Conservation (phyloP, 2,113 vertebrate species). For the Proterorhinus semilunaris region DNA sequence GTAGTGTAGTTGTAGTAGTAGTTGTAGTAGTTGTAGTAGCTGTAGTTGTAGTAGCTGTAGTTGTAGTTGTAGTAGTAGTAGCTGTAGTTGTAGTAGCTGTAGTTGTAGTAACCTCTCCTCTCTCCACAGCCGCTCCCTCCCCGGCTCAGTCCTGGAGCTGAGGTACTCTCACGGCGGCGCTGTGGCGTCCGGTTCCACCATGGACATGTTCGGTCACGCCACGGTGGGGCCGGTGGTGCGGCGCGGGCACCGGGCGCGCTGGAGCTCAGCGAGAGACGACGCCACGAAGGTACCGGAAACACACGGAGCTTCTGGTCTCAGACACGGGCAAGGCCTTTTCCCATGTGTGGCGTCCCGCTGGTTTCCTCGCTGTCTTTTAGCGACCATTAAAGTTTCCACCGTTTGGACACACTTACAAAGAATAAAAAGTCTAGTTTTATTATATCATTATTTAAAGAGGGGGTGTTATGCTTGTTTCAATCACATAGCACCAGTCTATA, state of each 20-base stretch:
- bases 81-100: background rate
- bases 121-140: constrained; percentile 80
- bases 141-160: constrained; percentile 88
- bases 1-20: too few relatives aligned
- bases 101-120: background rate
- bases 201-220: constrained; percentile 82
- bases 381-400: too few relatives aligned
- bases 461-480: too few relatives aligned
- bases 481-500: too few relatives aligned
- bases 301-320: too few relatives aligned
- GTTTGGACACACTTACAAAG: too few relatives aligned
- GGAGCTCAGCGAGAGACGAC: constrained; percentile 84
- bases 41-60: background rate
- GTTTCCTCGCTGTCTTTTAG: too few relatives aligned
- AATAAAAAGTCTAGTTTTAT: too few relatives aligned
- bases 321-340: too few relatives aligned
- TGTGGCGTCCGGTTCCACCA: constrained; percentile 79
- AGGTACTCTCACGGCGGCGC: constrained; percentile 86
- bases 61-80: background rate
- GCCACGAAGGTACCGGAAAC: constrained; percentile 77
- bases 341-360: too few relatives aligned
- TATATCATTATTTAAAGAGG: too few relatives aligned
- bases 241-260: constrained; percentile 79
- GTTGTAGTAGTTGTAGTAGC: too few relatives aligned
- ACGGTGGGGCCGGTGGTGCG: constrained; percentile 78